Evolutionary conservation across 2,113 vertebrate genomes (phyloP), one percentile per base, ranked within the genome.

Genomic region (Laticauda colubrina): DNA sequence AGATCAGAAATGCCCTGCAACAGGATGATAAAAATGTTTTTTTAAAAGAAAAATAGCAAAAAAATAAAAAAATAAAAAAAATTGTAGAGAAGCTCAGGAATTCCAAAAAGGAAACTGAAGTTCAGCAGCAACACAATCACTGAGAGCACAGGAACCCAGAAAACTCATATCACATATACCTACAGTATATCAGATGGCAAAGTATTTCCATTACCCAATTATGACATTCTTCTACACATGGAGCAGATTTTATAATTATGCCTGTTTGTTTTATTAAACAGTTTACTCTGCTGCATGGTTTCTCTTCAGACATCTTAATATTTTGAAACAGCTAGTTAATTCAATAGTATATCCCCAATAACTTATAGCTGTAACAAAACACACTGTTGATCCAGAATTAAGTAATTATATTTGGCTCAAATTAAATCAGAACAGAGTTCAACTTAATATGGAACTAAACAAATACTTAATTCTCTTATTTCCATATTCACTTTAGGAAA

Each of bases 161-260:
- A 98, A 97, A 96, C 97, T 98, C 98, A 98, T 98, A 98, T 98
- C 98, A 99, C 98, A 98, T 98, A 98, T 98, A 98, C 98, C 98
- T 98, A 9, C 24, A 26, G 24, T 61, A 98, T 98, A 98, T 99
- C 99, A 99, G 99, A 99, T 98, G 98, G 98, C 98, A 98, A 97
- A 97, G 97, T 91, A 94, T 96, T 97, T 96, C 94, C 85, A 96
- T 93, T 93, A 89, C 93, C 94, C 89, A 95, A 92, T 45, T 93
- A 92, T 43, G 64, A 95, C 94, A 93, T 90, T 91, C 95, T 90
- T 94, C 20, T 43, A 95, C 94, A 94, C 51, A 95, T n/a, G 95
- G 89, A 88, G 86, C 93, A 92, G 87, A n/a, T 92, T 93, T 92
- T 88, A 94, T 91, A 92, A 92, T 94, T 96, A 96, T 2, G 94